phyloP scores from a whole-genome alignment of 2,113 vertebrate genomes.

The Poeciliopsis prolifica region DNA sequence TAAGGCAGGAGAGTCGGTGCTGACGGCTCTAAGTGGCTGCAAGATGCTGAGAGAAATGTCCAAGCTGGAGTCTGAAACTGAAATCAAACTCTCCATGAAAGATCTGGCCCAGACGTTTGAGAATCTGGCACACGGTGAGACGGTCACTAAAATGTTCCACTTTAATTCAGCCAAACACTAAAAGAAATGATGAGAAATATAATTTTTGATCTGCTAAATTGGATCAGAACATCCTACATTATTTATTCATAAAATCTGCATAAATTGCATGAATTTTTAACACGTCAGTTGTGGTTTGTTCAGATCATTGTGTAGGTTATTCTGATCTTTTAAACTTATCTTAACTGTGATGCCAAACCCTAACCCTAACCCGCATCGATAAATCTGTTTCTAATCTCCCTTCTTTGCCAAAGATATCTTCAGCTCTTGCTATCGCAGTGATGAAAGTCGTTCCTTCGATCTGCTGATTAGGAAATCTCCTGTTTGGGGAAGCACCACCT shows the following conservation, averaged over 20 bases:
- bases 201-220: neutral
- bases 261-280: no score
- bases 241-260: no score
- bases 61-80: slow-evolving; percentile 81
- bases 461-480: slow-evolving; percentile 83
- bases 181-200: neutral
- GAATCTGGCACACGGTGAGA: slow-evolving; percentile 84
- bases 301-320: no score
- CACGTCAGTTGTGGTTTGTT: no score
- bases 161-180: neutral
- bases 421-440: slow-evolving; percentile 83
- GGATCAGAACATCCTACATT: no score
- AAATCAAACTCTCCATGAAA: slow-evolving; percentile 81
- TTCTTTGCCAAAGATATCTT: slow-evolving; percentile 79
- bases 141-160: neutral
- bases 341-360: neutral
- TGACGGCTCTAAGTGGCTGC: slow-evolving; percentile 84
- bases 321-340: neutral
- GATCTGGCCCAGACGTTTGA: slow-evolving; percentile 86
- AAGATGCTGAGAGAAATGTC: slow-evolving; percentile 86
- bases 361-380: no score
- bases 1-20: slow-evolving; percentile 83
- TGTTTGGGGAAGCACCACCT: slow-evolving; percentile 85
- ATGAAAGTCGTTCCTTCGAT: slow-evolving; percentile 81
- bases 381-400: neutral